These are phyloP conservation scores for Uropsilus gracilis DNA, from an alignment of 2,113 vertebrate species.

Conservation along the genomic window DNA sequence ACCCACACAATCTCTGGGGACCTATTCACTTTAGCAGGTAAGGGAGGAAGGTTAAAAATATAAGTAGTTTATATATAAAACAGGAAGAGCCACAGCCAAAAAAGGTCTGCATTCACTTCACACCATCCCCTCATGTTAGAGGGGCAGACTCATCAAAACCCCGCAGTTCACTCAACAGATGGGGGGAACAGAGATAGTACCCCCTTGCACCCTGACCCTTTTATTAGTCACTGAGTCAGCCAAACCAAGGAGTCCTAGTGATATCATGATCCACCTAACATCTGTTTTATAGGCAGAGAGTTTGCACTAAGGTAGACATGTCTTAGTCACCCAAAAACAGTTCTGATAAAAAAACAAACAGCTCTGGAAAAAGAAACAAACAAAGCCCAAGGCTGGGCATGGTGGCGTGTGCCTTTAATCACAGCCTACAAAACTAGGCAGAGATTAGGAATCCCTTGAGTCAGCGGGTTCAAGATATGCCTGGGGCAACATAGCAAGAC, in stretches of 20 bases:
- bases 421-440: no score
- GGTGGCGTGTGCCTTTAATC: no score
- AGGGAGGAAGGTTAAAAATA: not conserved
- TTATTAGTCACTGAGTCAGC: not conserved
- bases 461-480: no score
- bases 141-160: not conserved
- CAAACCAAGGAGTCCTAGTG: not conserved
- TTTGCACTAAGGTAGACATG: no score
- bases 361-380: not conserved
- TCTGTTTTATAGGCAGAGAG: not conserved
- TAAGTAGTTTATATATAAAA: not conserved
- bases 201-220: not conserved
- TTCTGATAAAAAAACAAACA: not conserved
- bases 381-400: no score
- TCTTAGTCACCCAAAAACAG: not conserved
- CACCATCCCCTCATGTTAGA: not conserved
- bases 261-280: accelerated
- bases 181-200: not conserved
- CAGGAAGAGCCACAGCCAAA: not conserved
- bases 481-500: no score
- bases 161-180: not conserved
- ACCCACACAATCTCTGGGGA: not conserved
- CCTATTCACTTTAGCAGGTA: not conserved
- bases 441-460: no score
- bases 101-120: not conserved